A percentile compares a stretch with the other conserved stretches of the same genome.
phyloP scores from a whole-genome alignment of 2,797 vertebrate genomes.

The Pangasius krempfi region DNA sequence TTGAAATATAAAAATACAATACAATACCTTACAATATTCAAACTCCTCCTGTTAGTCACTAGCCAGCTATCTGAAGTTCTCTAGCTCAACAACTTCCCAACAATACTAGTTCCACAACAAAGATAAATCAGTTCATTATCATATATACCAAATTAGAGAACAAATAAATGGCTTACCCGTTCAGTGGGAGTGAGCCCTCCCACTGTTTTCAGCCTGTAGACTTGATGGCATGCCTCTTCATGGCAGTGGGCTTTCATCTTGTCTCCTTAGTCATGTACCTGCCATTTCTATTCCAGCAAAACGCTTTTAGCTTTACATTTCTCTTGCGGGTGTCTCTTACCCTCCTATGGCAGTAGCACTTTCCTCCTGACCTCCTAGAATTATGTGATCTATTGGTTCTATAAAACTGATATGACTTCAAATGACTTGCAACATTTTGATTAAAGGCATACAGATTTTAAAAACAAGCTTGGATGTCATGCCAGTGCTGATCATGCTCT shows the following conservation, averaged over 20 bases:
- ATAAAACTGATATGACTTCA: constrained; percentile 30
- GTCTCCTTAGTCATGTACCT: constrained; percentile 57
- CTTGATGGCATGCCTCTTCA: constrained; percentile 45
- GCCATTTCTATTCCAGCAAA: constrained; percentile 41
- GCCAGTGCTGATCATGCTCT: constrained; percentile 20
- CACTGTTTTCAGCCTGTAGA: constrained; percentile 48
- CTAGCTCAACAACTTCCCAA: background rate
- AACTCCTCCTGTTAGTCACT: background rate
- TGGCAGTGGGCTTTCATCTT: constrained; percentile 52
- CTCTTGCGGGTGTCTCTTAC: constrained; percentile 44
- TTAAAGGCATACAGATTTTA: constrained; percentile 26
- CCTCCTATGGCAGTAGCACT: constrained; percentile 27
- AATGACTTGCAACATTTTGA: constrained; percentile 20
- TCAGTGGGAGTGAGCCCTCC: constrained; percentile 16
- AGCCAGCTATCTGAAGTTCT: background rate
- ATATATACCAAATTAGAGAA: background rate
- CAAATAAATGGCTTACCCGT: background rate
- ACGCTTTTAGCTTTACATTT: constrained; percentile 38
- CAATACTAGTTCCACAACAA: background rate
- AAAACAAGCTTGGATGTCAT: constrained; percentile 17
- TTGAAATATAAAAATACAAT: background rate
- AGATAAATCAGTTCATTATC: background rate
- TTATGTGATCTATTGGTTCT: constrained; percentile 34
- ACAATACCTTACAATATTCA: background rate
- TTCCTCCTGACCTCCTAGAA: constrained; percentile 34